Conservation (phyloP, 2,888 invertebrate species). For the Diplazon laetatorius region DNA sequence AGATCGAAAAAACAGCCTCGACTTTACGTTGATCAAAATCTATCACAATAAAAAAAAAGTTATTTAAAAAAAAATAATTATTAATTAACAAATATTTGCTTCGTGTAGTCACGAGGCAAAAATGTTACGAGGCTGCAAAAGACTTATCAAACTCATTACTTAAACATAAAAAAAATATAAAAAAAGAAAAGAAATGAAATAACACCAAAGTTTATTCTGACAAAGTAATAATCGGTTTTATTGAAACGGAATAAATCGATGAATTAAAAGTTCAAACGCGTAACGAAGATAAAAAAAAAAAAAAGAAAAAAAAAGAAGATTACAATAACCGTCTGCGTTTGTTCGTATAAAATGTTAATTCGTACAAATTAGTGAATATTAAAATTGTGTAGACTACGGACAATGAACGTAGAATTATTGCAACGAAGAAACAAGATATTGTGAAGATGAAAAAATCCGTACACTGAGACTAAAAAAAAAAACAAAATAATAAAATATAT, state of each 20-base stretch:
- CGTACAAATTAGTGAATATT: slow-evolving; percentile 31
- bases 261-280: not conserved
- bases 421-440: too few relatives aligned
- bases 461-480: slow-evolving; percentile 30
- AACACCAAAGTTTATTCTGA: slow-evolving; percentile 32
- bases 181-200: slow-evolving; percentile 35
- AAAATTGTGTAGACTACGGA: slow-evolving; percentile 12
- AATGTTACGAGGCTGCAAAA: too few relatives aligned
- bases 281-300: too few relatives aligned
- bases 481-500: too few relatives aligned
- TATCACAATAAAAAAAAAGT: not conserved
- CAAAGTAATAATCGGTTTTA: slow-evolving; percentile 1
- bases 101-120: too few relatives aligned
- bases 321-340: not conserved
- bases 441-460: slow-evolving; percentile 33
- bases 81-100: slow-evolving; percentile 49
- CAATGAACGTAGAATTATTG: slow-evolving; percentile 17
- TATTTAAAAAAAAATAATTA: slow-evolving; percentile 40
- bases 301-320: too few relatives aligned
- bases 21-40: slow-evolving; percentile 37
- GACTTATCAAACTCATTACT: too few relatives aligned
- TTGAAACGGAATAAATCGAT: not conserved
- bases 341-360: slow-evolving; percentile 12
- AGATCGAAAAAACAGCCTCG: slow-evolving; percentile 86
- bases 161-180: too few relatives aligned